phyloP scores from a whole-genome alignment of 2,113 vertebrate genomes.

The Oophaga pumilio region DNA sequence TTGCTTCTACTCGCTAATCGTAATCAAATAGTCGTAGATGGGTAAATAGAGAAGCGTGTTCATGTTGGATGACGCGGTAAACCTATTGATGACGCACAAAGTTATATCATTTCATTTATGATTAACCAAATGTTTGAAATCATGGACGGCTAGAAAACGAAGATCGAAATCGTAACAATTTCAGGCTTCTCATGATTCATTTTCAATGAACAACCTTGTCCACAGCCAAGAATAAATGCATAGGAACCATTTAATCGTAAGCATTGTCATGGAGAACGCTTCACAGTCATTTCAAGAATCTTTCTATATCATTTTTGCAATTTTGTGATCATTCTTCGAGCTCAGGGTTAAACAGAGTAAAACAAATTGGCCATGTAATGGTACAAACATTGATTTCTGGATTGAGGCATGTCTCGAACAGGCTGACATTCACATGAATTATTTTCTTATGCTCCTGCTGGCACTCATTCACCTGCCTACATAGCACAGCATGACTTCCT shows the following conservation, averaged over 20 bases:
- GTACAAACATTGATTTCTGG: constrained; percentile 34
- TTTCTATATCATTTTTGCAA: not conserved
- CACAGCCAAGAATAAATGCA: not conserved
- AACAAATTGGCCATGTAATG: constrained; percentile 9
- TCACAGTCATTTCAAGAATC: not conserved
- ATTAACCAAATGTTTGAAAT: too few relatives aligned
- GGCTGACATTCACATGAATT: constrained; percentile 41
- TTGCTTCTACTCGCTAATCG: too few relatives aligned
- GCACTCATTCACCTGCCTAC: constrained; percentile 18
- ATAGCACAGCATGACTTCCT: not conserved
- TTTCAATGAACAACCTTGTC: not conserved
- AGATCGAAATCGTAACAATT: too few relatives aligned
- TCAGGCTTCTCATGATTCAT: not conserved
- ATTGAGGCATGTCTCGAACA: constrained; percentile 28
- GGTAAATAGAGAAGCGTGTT: too few relatives aligned
- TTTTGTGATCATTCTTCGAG: not conserved
- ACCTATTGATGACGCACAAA: too few relatives aligned
- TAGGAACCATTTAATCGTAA: not conserved
- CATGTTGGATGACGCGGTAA: too few relatives aligned
- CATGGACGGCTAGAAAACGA: too few relatives aligned
- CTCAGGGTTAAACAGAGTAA: not conserved
- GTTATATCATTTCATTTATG: too few relatives aligned
- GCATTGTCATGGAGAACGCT: not conserved
- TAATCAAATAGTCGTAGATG: too few relatives aligned
- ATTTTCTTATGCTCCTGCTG: constrained; percentile 20